Conservation (phyloP, 2,797 vertebrate genomes). For the Delichon dasypus region DNA sequence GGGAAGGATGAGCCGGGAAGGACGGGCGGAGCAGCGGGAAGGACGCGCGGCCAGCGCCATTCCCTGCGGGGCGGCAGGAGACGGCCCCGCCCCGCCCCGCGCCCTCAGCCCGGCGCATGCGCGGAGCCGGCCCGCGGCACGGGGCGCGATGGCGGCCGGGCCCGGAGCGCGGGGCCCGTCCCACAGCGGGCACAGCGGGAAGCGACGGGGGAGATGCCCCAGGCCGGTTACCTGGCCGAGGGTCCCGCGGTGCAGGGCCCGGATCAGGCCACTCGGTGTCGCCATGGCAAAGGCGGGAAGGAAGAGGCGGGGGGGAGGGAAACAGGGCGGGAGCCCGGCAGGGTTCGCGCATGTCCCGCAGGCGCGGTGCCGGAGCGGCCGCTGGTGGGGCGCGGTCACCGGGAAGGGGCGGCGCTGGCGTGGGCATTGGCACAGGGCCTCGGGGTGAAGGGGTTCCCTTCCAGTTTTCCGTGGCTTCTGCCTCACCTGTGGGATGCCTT, state of each 20-base stretch:
- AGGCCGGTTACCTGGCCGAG: constrained; percentile 36
- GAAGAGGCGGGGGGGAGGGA: not conserved
- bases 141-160: not conserved
- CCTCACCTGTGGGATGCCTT: rapidly evolving
- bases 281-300: constrained; percentile 13
- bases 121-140: not conserved
- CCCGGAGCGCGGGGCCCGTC: not conserved
- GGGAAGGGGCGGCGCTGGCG: not conserved
- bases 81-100: not conserved
- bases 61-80: rapidly evolving
- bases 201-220: no score
- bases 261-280: constrained; percentile 23
- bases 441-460: rapidly evolving
- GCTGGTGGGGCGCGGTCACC: not conserved
- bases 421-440: rapidly evolving
- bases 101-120: not conserved
- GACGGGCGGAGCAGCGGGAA: rapidly evolving
- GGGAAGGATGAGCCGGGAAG: no score
- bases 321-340: rapidly evolving
- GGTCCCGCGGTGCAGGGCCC: constrained; percentile 43
- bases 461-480: rapidly evolving
- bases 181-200: no score
- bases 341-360: not conserved
- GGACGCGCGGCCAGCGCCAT: rapidly evolving
- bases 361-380: not conserved